Evolutionary conservation across 2,797 vertebrate species (phyloP).

Genomic region (Hoplostethus mediterraneus): DNA sequence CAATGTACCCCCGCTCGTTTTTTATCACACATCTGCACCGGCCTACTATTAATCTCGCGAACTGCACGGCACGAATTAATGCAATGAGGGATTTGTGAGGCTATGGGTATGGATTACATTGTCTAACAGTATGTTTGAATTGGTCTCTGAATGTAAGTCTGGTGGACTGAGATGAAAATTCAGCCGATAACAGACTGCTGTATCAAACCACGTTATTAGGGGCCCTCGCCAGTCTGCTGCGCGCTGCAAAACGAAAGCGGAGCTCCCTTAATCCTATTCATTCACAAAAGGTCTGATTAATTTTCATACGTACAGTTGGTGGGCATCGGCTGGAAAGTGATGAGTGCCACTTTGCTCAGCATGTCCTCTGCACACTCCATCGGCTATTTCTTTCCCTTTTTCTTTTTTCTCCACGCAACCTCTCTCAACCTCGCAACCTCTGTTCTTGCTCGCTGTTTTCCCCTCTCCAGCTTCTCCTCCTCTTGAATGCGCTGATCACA

Average conservation of each 20-base stretch:
- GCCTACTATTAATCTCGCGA: conserved; percentile 77
- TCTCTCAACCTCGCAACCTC: conserved; percentile 10
- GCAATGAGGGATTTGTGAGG: conserved; percentile 72
- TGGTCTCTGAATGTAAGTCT: conserved; percentile 68
- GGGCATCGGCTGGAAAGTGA: conserved; percentile 33
- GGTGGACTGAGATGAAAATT: conserved; percentile 68
- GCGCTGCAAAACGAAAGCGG: conserved; percentile 37
- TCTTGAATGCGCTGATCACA: conserved; percentile 21
- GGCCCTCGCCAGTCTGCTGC: conserved; percentile 48
- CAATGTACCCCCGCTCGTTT: conserved; percentile 71
- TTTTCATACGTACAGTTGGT: conserved; percentile 39
- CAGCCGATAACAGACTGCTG: conserved; percentile 50
- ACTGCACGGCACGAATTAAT: conserved; percentile 72
- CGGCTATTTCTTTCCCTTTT: neutral
- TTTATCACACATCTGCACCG: conserved; percentile 67
- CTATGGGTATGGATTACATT: conserved; percentile 75
- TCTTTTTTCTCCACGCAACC: neutral
- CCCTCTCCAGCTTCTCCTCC: neutral
- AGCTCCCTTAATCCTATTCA: conserved; percentile 48
- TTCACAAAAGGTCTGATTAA: conserved; percentile 57
- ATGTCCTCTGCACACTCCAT: conserved; percentile 21
- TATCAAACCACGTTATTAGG: conserved; percentile 58
- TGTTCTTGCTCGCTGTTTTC: neutral
- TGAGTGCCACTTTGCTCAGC: conserved; percentile 34
- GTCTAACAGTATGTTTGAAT: conserved; percentile 71